These are phyloP conservation scores for Grammomys surdaster DNA, from an alignment of 2,113 vertebrate species.

Conservation along the genomic window DNA sequence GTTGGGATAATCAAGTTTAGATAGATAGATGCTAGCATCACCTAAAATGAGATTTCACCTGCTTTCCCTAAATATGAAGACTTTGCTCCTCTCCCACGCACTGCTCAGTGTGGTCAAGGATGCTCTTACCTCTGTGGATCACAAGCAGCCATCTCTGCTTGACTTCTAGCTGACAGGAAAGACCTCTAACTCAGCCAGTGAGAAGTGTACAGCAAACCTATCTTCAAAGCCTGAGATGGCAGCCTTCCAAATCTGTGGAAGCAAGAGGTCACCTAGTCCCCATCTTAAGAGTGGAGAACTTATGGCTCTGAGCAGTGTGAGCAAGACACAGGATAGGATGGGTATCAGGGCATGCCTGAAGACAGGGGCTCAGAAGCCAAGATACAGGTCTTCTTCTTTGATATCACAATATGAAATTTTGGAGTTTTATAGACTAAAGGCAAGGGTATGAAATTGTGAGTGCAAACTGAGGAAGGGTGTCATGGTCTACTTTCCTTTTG, in stretches of 20 bases:
- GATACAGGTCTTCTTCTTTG: too few species aligned
- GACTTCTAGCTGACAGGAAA: rapidly evolving
- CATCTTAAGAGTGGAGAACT: too few species aligned
- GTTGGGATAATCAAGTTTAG: neutral
- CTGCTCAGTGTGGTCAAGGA: too few species aligned
- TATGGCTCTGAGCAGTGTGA: rapidly evolving
- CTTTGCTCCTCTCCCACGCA: neutral
- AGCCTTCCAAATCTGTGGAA: rapidly evolving
- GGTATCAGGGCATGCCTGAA: rapidly evolving
- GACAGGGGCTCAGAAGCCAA: rapidly evolving
- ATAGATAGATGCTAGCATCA: neutral
- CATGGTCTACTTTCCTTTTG: neutral
- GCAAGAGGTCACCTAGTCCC: too few species aligned
- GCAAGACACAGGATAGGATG: rapidly evolving
- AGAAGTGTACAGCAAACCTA: rapidly evolving
- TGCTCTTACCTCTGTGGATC: rapidly evolving
- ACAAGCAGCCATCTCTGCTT: rapidly evolving
- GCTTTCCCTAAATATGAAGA: rapidly evolving
- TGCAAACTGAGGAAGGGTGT: rapidly evolving
- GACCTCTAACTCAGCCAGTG: rapidly evolving
- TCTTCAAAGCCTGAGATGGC: rapidly evolving
- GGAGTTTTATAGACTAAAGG: neutral
- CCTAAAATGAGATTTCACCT: too few species aligned
- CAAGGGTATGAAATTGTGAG: rapidly evolving
- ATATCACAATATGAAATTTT: neutral